A percentile compares a stretch with the other conserved stretches of the same genome.
Evolutionary conservation across 2,113 vertebrate species (phyloP).

Genomic region (Oreocharis arfaki): DNA sequence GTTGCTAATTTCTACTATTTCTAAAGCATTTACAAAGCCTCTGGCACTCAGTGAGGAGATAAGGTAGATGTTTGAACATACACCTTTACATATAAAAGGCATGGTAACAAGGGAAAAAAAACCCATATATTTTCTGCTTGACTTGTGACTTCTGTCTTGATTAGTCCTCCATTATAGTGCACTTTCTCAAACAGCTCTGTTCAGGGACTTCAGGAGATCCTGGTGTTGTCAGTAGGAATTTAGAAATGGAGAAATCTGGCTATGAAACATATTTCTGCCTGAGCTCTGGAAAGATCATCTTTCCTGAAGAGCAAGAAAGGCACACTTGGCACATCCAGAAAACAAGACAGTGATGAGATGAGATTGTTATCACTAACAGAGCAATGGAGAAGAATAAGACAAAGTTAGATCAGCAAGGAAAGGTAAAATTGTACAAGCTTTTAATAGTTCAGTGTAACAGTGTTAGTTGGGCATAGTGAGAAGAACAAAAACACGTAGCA

Average conservation of each 20-base stretch:
- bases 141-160: background rate
- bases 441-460: background rate
- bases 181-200: background rate
- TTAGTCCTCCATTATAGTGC: background rate
- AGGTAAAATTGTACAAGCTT: background rate
- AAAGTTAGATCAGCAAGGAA: background rate
- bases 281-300: background rate
- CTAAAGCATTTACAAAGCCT: background rate
- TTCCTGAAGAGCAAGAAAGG: background rate
- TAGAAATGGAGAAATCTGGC: background rate
- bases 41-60: background rate
- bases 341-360: background rate
- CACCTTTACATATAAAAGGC: background rate
- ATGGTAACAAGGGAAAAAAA: background rate
- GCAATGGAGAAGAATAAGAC: background rate
- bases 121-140: background rate
- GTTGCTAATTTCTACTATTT: background rate
- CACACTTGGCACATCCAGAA: background rate
- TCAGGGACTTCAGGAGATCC: background rate
- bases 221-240: background rate
- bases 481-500: background rate
- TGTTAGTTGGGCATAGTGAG: background rate
- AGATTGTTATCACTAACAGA: background rate
- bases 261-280: background rate
- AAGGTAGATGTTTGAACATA: background rate